Percentiles rank a stretch among this genome's conserved stretches.
Conservation (phyloP, 30 jellyfish, hydroid and myxozoan genomes). For the Mastigias papua region DNA sequence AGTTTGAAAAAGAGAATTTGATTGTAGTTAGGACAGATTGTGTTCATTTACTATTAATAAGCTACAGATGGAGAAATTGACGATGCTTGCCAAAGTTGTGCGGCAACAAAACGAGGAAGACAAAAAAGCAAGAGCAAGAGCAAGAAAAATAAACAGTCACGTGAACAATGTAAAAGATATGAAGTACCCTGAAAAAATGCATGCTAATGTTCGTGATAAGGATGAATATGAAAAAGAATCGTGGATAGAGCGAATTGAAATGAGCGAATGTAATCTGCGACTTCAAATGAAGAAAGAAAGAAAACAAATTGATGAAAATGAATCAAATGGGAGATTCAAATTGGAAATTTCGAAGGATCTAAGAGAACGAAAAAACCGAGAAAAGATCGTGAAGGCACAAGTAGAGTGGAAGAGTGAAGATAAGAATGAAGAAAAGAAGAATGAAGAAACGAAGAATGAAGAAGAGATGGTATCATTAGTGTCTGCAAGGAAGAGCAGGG, state of each 20-base stretch:
- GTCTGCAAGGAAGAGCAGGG: not conserved
- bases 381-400: too few relatives aligned
- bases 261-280: too few relatives aligned
- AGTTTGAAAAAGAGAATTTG: not conserved
- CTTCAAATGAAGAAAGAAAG: too few relatives aligned
- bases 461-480: not conserved
- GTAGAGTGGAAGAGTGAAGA: not conserved
- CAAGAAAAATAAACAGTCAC: too few relatives aligned
- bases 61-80: not conserved
- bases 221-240: not conserved
- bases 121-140: not conserved
- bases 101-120: slow-evolving; percentile 1
- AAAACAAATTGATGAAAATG: too few relatives aligned
- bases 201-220: not conserved
- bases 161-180: not conserved
- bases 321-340: too few relatives aligned
- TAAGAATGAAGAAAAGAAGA: not conserved
- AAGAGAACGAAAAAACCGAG: not conserved
- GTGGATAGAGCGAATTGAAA: too few relatives aligned
- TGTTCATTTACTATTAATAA: too few relatives aligned
- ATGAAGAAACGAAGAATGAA: too few relatives aligned
- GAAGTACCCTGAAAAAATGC: not conserved
- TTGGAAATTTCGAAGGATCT: not conserved
- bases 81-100: not conserved
- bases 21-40: too few relatives aligned